Conservation (phyloP, 2,888 invertebrate genomes). For the Clanis bilineata region DNA sequence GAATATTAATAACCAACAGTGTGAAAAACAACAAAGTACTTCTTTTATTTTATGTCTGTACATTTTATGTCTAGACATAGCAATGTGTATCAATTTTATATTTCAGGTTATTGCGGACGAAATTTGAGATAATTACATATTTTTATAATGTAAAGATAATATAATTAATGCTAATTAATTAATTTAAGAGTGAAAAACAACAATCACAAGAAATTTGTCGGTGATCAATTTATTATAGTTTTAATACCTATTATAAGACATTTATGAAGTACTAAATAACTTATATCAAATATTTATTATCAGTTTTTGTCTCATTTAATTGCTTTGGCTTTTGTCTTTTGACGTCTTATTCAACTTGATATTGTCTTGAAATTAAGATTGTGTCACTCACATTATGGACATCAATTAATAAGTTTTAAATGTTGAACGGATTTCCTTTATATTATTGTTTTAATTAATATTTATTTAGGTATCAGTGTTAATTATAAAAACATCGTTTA, state of each 20-base stretch:
- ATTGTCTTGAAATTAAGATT: not conserved
- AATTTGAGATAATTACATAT: not conserved
- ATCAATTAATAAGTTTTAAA: not conserved
- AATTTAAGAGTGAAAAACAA: not conserved
- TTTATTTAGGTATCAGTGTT: not conserved
- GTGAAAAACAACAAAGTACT: not conserved
- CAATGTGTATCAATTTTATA: not conserved
- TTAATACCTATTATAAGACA: not conserved
- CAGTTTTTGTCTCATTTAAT: not conserved
- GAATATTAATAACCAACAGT: not conserved
- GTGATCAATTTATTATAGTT: conserved; percentile 16
- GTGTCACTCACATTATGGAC: not conserved
- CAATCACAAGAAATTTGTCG: not conserved
- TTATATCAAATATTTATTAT: not conserved
- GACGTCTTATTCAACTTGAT: not conserved
- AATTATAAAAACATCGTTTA: not conserved
- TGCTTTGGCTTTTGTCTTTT: not conserved
- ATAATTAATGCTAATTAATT: conserved; percentile 6
- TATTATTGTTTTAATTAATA: not conserved
- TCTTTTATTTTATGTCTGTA: not conserved
- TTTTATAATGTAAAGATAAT: too few species aligned
- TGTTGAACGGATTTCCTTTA: not conserved
- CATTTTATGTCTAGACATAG: not conserved
- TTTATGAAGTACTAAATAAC: not conserved
- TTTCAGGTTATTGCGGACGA: not conserved